These are phyloP conservation scores for Zosterops pallidus DNA, from an alignment of 2,113 vertebrate genomes.

Conservation along the genomic window DNA sequence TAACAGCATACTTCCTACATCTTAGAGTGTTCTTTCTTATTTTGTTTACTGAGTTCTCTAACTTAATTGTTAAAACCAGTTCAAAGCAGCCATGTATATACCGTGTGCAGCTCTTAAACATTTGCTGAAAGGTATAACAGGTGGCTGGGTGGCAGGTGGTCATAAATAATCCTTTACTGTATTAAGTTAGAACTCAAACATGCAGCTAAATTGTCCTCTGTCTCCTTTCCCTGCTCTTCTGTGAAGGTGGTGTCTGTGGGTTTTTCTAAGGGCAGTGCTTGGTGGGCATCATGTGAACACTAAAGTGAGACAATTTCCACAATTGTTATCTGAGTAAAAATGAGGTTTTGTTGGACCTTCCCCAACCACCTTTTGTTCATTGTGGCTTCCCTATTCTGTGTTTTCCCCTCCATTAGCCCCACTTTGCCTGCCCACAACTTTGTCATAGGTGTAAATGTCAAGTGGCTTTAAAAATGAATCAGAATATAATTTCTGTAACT, in stretches of 20 bases:
- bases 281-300: not conserved
- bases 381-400: not conserved
- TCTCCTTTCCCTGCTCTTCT: not conserved
- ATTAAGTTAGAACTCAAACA: not conserved
- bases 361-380: not conserved
- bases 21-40: not conserved
- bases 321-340: not conserved
- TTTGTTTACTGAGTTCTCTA: not conserved
- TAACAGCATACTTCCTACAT: not conserved
- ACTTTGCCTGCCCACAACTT: not conserved
- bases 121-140: not conserved
- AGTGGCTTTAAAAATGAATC: constrained; percentile 53
- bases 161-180: not conserved
- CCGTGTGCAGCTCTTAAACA: not conserved
- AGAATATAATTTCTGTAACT: not conserved
- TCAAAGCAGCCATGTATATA: not conserved
- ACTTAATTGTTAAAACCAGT: not conserved
- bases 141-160: not conserved
- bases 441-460: constrained; percentile 43
- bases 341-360: not conserved
- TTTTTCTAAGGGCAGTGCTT: not conserved
- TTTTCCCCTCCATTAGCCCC: constrained; percentile 8
- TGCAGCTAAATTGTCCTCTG: not conserved
- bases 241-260: not conserved
- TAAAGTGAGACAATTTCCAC: constrained; percentile 4